Percentiles rank a stretch among this genome's conserved stretches.
Conservation (phyloP, 64 coral and sea anemone genomes). For the Dendronephthya gigantea region DNA sequence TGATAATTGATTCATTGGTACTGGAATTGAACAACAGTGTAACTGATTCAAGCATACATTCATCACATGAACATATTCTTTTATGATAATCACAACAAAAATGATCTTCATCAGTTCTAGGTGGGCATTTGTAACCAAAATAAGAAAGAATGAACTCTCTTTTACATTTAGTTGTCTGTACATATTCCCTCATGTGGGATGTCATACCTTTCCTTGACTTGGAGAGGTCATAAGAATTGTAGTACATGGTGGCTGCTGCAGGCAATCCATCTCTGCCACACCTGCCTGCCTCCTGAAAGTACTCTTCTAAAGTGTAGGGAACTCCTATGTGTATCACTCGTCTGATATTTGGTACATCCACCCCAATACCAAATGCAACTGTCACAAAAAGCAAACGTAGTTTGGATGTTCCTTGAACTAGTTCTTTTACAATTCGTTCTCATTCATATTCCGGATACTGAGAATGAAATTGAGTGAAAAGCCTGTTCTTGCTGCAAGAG, state of each 20-base stretch:
- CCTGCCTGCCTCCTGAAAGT: background rate
- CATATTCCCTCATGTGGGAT: conserved; percentile 37
- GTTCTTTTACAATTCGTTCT: background rate
- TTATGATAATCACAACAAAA: conserved; percentile 47
- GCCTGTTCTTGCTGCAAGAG: background rate
- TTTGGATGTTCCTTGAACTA: background rate
- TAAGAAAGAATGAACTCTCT: conserved; percentile 40
- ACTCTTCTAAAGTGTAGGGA: background rate
- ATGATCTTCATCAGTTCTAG: conserved; percentile 15
- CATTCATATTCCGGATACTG: conserved; percentile 1
- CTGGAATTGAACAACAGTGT: background rate
- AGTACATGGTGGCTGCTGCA: background rate
- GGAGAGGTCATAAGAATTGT: conserved; percentile 26
- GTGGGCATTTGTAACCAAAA: conserved; percentile 31
- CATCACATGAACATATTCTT: conserved; percentile 32
- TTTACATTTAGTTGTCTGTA: conserved; percentile 29
- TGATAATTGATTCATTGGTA: background rate
- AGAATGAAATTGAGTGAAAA: background rate
- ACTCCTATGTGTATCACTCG: background rate
- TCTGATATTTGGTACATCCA: background rate
- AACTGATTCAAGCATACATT: conserved; percentile 15
- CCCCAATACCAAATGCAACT: background rate
- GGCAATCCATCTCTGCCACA: background rate
- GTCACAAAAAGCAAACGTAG: background rate
- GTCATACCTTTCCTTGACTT: conserved; percentile 24